phyloP scores from a whole-genome alignment of 2,888 invertebrate species.

The Trimorus sp. region DNA sequence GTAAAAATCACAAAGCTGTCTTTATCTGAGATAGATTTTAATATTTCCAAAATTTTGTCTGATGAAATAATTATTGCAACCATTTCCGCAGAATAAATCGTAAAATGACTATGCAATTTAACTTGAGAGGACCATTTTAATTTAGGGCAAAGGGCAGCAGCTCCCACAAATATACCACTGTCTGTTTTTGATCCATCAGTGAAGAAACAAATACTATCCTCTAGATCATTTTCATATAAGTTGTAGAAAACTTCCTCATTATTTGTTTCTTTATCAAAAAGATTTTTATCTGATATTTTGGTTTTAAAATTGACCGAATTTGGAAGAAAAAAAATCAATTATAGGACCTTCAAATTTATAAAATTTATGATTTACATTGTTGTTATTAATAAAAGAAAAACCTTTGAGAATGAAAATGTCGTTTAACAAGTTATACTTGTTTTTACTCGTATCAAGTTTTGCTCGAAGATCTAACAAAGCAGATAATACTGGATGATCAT shows the following conservation, averaged over 20 bases:
- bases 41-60: not conserved
- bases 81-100: not conserved
- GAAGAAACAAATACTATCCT: too few relatives aligned
- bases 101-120: not conserved
- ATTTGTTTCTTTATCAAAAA: not conserved
- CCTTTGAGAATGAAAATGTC: not conserved
- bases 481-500: not conserved
- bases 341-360: not conserved
- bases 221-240: too few relatives aligned
- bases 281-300: conserved; percentile 7
- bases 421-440: conserved; percentile 17
- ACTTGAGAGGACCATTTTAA: not conserved
- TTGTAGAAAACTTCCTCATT: not conserved
- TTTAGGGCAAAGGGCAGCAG: not conserved
- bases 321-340: not conserved
- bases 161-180: too few relatives aligned
- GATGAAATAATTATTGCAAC: not conserved
- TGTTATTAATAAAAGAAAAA: conserved; percentile 10
- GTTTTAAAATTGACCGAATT: not conserved
- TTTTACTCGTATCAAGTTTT: conserved; percentile 1
- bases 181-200: too few relatives aligned
- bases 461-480: not conserved
- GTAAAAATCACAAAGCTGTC: not conserved
- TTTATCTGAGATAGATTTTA: not conserved
- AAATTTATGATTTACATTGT: not conserved